Evolutionary conservation across 1,140 invertebrate species (phyloP).

Genomic region (Brachionus rubens): DNA sequence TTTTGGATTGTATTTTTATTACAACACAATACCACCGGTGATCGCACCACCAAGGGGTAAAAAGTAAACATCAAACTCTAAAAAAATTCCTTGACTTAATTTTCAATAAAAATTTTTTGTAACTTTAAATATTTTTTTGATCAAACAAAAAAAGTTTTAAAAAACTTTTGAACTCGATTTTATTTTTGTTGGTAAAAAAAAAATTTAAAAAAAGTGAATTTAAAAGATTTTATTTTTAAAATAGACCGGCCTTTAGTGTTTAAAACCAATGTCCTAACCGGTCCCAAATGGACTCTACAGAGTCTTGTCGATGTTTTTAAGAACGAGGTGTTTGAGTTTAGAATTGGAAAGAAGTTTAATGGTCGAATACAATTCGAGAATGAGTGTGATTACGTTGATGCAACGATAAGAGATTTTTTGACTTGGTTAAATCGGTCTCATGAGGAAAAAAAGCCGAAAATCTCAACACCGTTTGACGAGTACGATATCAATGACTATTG

Average conservation of each 20-base stretch:
- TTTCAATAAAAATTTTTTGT: not conserved
- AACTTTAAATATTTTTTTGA: not conserved
- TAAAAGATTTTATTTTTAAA: not conserved
- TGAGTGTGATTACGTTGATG: slow-evolving; percentile 62
- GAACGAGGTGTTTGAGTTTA: not conserved
- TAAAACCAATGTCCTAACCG: not conserved
- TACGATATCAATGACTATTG: slow-evolving; percentile 60
- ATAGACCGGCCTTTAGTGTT: slow-evolving; percentile 16
- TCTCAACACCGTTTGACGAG: slow-evolving; percentile 47
- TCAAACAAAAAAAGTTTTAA: not conserved
- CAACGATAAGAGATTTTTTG: slow-evolving; percentile 68
- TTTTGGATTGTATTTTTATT: slow-evolving; percentile 35
- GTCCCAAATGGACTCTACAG: not conserved
- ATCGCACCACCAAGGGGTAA: not conserved
- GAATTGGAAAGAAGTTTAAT: slow-evolving; percentile 20
- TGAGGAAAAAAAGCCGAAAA: slow-evolving; percentile 50
- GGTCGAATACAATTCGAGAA: slow-evolving; percentile 72
- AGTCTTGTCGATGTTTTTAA: not conserved
- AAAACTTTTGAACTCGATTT: not conserved
- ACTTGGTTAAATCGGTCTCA: slow-evolving; percentile 52
- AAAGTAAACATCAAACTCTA: not conserved
- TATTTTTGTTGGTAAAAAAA: not conserved
- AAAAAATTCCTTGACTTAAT: not conserved
- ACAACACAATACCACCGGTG: slow-evolving; percentile 1
- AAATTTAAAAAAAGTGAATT: not conserved